Evolutionary conservation across 2,797 vertebrate species (phyloP).

Genomic region (Syngnathus rostellatus): DNA sequence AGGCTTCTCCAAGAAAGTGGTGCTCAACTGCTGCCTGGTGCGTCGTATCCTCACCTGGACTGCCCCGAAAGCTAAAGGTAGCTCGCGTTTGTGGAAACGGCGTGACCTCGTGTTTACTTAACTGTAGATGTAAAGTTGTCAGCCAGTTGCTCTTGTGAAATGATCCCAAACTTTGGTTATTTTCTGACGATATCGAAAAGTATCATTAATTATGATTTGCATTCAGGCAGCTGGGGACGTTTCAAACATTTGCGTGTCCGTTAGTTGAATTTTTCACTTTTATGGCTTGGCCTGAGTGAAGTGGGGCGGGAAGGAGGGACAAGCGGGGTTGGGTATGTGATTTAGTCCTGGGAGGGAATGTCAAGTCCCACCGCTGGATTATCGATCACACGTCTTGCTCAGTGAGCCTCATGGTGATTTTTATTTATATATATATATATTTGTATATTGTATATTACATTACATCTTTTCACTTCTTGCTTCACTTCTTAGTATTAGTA

Average conservation of each 20-base stretch:
- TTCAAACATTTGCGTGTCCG: no score
- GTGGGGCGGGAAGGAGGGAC: no score
- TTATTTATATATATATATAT: no score
- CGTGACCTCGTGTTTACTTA: no score
- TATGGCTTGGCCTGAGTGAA: background rate
- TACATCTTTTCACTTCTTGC: no score
- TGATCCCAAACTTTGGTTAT: background rate
- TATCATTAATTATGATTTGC: no score
- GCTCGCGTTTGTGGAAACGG: background rate
- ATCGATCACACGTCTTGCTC: background rate
- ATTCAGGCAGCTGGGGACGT: no score
- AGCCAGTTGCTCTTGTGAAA: background rate
- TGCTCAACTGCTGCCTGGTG: slow-evolving; percentile 77
- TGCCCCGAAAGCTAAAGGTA: slow-evolving; percentile 73
- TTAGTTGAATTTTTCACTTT: background rate
- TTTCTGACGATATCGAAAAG: no score
- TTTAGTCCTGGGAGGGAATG: background rate
- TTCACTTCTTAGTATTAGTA: no score
- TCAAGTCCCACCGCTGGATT: background rate
- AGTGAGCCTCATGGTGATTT: background rate
- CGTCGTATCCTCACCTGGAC: slow-evolving; percentile 75
- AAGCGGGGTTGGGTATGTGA: background rate
- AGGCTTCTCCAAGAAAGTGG: slow-evolving; percentile 71
- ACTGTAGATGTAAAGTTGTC: no score
- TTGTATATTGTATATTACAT: no score